phyloP scores from a whole-genome alignment of 2,797 vertebrate species.

The Sebastes hubbsi region DNA sequence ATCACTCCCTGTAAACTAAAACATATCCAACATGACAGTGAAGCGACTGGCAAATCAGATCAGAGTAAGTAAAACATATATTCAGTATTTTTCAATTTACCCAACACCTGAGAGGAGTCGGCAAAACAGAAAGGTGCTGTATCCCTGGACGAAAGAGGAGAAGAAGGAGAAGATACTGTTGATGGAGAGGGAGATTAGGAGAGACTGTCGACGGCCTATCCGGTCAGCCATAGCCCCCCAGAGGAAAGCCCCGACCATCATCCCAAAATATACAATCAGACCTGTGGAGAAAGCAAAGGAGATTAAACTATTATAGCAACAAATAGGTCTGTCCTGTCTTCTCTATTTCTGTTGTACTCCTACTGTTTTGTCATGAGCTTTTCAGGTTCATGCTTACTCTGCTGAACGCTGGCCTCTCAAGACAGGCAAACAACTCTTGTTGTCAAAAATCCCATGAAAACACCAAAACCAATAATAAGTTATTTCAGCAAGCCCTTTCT shows the following conservation, averaged over 20 bases:
- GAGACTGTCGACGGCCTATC: constrained; percentile 94
- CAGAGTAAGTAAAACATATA: background rate
- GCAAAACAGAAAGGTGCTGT: constrained; percentile 97
- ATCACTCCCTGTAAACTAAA: background rate
- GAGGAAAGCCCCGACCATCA: constrained; percentile 98
- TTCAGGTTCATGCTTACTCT: background rate
- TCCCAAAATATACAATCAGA: constrained; percentile 96
- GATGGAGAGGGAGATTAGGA: constrained; percentile 97
- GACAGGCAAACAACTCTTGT: background rate
- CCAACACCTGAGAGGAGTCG: constrained; percentile 95
- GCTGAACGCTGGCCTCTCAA: background rate
- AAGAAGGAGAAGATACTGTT: constrained; percentile 98
- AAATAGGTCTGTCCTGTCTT: background rate
- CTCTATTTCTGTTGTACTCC: background rate
- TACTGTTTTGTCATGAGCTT: background rate
- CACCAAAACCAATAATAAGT: background rate
- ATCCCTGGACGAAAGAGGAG: constrained; percentile 98
- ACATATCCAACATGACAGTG: background rate
- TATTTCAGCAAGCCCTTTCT: background rate
- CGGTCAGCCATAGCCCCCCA: constrained; percentile 96
- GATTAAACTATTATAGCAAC: background rate
- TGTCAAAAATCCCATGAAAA: background rate
- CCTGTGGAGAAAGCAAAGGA: constrained; percentile 77
- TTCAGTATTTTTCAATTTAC: constrained; percentile 74
- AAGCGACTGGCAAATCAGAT: background rate